A percentile compares a stretch with the other conserved stretches of the same genome.
Conservation (phyloP, 2,797 vertebrate species). For the Syngnathus acus region DNA sequence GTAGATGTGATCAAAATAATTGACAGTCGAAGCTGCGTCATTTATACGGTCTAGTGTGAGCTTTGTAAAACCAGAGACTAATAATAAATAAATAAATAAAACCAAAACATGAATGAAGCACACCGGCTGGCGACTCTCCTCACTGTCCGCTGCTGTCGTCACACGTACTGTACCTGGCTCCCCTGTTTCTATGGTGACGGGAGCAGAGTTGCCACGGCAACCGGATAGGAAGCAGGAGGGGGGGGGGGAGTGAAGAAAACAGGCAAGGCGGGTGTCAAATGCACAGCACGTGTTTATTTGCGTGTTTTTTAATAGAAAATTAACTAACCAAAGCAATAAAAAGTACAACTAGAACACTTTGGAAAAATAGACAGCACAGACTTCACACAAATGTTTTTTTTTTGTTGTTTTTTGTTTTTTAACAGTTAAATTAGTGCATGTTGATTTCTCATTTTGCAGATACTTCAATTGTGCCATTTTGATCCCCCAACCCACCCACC, state of each 20-base stretch:
- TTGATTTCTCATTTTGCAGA: constrained; percentile 78
- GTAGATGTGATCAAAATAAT: constrained; percentile 15
- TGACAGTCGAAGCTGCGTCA: not conserved
- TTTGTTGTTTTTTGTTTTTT: constrained; percentile 62
- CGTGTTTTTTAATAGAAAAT: constrained; percentile 74
- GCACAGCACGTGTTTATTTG: constrained; percentile 72
- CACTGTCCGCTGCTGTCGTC: constrained; percentile 47
- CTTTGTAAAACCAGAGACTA: constrained; percentile 56
- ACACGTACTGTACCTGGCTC: constrained; percentile 51
- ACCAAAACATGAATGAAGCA: constrained; percentile 55
- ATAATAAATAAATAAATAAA: constrained; percentile 62
- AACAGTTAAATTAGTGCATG: constrained; percentile 78
- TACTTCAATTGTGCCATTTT: constrained; percentile 74
- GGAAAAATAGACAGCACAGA: constrained; percentile 78
- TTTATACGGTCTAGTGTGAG: constrained; percentile 41
- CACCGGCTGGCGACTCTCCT: constrained; percentile 34
- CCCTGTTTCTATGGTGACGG: constrained; percentile 64
- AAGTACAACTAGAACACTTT: constrained; percentile 75
- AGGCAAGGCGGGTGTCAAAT: constrained; percentile 60
- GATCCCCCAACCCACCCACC: constrained; percentile 16
- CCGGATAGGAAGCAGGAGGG: constrained; percentile 27
- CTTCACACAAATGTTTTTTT: constrained; percentile 63
- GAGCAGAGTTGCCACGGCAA: constrained; percentile 64
- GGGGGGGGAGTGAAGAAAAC: constrained; percentile 41
- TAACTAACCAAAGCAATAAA: constrained; percentile 79